phyloP scores from a whole-genome alignment of 1,140 invertebrate genomes.

The Branchinecta lynchi region DNA sequence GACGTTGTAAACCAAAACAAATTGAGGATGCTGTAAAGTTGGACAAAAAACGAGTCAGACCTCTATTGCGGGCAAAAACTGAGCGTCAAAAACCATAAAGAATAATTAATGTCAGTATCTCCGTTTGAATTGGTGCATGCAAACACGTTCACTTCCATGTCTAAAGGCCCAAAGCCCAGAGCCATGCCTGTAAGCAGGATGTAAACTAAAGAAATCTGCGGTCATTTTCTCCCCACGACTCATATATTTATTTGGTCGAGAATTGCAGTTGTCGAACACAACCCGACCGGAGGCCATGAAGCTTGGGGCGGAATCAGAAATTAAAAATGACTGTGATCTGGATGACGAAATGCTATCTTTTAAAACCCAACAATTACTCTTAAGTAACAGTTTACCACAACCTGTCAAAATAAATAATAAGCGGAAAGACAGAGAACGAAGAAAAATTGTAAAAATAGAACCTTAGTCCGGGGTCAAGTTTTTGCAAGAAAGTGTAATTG shows the following conservation, averaged over 20 bases:
- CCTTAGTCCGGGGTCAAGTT: too few relatives aligned
- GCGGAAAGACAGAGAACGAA: too few relatives aligned
- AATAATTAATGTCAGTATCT: constrained; percentile 12
- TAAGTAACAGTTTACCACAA: too few relatives aligned
- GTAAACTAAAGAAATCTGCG: constrained; percentile 5
- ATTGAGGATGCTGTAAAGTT: constrained; percentile 7
- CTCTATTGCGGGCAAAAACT: neutral
- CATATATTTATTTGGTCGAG: neutral
- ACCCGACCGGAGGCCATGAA: neutral
- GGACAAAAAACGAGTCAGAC: neutral
- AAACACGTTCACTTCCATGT: constrained; percentile 7
- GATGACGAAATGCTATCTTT: too few relatives aligned
- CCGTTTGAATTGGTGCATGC: constrained; percentile 3
- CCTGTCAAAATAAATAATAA: too few relatives aligned
- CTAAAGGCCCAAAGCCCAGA: neutral
- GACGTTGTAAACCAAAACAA: neutral
- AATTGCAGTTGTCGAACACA: neutral
- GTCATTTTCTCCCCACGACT: neutral
- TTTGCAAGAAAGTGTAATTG: too few relatives aligned
- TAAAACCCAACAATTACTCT: too few relatives aligned
- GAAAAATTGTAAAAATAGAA: too few relatives aligned
- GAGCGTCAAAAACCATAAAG: neutral
- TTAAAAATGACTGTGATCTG: too few relatives aligned
- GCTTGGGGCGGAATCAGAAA: too few relatives aligned
- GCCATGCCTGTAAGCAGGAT: constrained; percentile 1